phyloP scores from a whole-genome alignment of 92 coral and sea anemone species.

The Phymanthus crucifer region DNA sequence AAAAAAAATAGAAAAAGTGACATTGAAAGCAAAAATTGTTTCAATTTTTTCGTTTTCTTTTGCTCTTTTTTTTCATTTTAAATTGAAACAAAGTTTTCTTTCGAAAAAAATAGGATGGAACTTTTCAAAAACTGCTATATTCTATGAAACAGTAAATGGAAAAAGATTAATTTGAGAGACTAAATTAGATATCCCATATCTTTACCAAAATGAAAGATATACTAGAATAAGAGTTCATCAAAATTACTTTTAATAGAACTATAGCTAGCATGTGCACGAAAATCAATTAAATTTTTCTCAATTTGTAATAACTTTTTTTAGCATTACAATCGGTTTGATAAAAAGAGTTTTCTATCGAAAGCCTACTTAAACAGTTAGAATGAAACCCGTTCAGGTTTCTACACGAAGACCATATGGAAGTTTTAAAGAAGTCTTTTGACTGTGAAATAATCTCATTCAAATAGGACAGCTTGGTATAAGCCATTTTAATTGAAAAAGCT shows the following conservation, averaged over 20 bases:
- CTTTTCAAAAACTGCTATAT: too few relatives aligned
- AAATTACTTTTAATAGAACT: background rate
- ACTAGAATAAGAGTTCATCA: background rate
- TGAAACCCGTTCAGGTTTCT: background rate
- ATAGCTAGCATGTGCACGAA: background rate
- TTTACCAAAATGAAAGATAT: background rate
- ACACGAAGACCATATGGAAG: background rate
- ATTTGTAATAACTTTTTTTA: background rate
- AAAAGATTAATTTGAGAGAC: background rate
- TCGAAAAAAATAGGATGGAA: too few relatives aligned
- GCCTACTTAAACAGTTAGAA: background rate
- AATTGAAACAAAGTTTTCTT: too few relatives aligned
- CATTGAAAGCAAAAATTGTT: too few relatives aligned
- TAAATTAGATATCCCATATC: background rate
- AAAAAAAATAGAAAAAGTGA: background rate
- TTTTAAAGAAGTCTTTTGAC: background rate
- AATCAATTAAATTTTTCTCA: slow-evolving; percentile 5
- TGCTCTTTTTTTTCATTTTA: too few relatives aligned
- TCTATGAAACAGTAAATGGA: background rate
- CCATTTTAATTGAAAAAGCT: background rate
- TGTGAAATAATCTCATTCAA: background rate
- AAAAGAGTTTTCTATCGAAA: background rate
- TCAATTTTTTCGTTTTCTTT: too few relatives aligned
- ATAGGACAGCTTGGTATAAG: background rate
- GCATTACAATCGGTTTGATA: background rate